These are phyloP conservation scores for Drosophila mayri DNA, from an alignment of 1,140 invertebrate species.

Conservation along the genomic window DNA sequence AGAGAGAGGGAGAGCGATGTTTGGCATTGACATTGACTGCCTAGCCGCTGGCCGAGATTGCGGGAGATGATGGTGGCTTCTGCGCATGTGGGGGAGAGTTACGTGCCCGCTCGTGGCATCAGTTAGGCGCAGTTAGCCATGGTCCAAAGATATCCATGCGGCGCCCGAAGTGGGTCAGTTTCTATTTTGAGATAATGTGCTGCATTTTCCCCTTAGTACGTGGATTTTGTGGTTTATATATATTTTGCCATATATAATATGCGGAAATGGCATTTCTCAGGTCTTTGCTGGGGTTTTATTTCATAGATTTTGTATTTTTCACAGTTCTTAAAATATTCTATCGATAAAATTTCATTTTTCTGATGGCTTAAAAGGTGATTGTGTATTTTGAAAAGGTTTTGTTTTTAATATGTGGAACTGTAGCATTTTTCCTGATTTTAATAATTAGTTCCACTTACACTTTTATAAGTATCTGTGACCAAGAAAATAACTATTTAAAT, in stretches of 20 bases:
- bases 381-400: not conserved
- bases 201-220: slow-evolving; percentile 20
- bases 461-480: too few species aligned
- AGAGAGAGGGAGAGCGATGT: slow-evolving; percentile 4
- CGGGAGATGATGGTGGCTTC: slow-evolving; percentile 12
- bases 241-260: slow-evolving; percentile 1
- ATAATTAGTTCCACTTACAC: not conserved
- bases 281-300: not conserved
- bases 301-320: not conserved
- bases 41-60: slow-evolving; percentile 51
- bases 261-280: slow-evolving; percentile 10
- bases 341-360: not conserved
- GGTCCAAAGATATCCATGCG: slow-evolving; percentile 18
- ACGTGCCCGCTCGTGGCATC: slow-evolving; percentile 17
- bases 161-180: slow-evolving; percentile 54
- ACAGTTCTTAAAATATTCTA: not conserved
- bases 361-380: not conserved
- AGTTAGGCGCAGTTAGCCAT: slow-evolving; percentile 15
- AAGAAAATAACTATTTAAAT: too few species aligned
- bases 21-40: slow-evolving; percentile 72
- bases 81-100: slow-evolving; percentile 28
- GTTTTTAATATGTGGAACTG: not conserved
- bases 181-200: slow-evolving; percentile 51
- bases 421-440: not conserved
- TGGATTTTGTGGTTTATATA: slow-evolving; percentile 7